Base-by-base conservation (phyloP, 2,888 invertebrate genomes). In the Melangyna quadrimaculata region DNA sequence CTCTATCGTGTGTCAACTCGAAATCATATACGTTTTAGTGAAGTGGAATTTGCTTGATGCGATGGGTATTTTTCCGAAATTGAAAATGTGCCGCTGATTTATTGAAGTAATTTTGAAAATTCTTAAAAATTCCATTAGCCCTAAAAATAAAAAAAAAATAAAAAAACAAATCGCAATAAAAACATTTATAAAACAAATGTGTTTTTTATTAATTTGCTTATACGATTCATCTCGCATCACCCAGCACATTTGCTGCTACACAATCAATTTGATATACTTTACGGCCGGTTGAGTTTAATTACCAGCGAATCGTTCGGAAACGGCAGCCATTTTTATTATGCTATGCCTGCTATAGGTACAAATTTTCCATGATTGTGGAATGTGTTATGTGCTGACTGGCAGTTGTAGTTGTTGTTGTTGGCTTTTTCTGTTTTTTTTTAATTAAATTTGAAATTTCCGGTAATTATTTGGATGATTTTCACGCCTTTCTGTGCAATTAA, bases 381-480 rank as follows among this genome's bases (percentile, higher is more conserved):
- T 22, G 40, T 35, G 37, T 24, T 24, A 12, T 65, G 37, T 37
- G 29, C n/a, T 67, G 65, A n/a, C 12, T 32, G 65, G 43, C 83
- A 83, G 70, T 78, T 78, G 83, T 51, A 57, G n/a, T 19, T 43
- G 67, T 17, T 67, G 17, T 19, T 71, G 9, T 19, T 63, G 53
- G 24, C 1, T n/a, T 19, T 65, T 61, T 55, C 19, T 29, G 22
- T 43, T 35, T 51, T 40, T 55, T 84, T 84, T 84, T 84, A 84
- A 84, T 84, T 84, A 84, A 84, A 80, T 84, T 84, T 84, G 55
- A 74, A 80, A 72, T 79, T 84, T 80, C 75, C 84, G 84, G 79
- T 61, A 79, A 72, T 84, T 71, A 84, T 77, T 72, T 61, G 71
- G 61, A 84, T 75, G 84, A 84, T 84, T 84, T 84, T 80, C 61